Percentiles rank a stretch among this genome's conserved stretches.
phyloP scores from a whole-genome alignment of 1,140 invertebrate species.

The Doryteuthis pealeii region DNA sequence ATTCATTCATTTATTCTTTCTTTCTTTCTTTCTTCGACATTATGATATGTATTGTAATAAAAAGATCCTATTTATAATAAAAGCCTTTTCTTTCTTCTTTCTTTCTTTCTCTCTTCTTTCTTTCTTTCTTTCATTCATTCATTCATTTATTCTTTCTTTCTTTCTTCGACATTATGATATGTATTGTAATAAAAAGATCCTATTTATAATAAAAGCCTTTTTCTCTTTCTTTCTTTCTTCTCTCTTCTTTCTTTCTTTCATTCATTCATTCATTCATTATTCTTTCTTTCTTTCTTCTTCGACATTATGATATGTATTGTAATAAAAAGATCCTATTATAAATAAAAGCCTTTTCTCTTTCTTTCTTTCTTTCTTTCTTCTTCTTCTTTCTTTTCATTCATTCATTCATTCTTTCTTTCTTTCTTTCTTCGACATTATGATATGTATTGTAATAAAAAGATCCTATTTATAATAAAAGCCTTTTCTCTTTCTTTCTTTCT shows the following conservation, averaged over 20 bases:
- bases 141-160: not conserved
- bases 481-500: no score
- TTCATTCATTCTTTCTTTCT: not conserved
- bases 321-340: not conserved
- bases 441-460: no score
- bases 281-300: not conserved
- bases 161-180: not conserved
- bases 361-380: not conserved
- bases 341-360: not conserved
- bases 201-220: not conserved
- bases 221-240: not conserved
- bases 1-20: not conserved
- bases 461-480: no score
- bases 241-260: not conserved
- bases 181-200: not conserved
- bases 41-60: not conserved
- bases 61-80: no score
- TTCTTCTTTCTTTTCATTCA: not conserved
- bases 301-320: not conserved
- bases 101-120: not conserved
- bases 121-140: not conserved
- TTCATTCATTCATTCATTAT: not conserved
- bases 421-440: no score
- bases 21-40: not conserved
- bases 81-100: not conserved